Evolutionary conservation across 1,140 invertebrate genomes (phyloP), one percentile per base, ranked within the genome.

Genomic region (Conopomorpha cramerella): DNA sequence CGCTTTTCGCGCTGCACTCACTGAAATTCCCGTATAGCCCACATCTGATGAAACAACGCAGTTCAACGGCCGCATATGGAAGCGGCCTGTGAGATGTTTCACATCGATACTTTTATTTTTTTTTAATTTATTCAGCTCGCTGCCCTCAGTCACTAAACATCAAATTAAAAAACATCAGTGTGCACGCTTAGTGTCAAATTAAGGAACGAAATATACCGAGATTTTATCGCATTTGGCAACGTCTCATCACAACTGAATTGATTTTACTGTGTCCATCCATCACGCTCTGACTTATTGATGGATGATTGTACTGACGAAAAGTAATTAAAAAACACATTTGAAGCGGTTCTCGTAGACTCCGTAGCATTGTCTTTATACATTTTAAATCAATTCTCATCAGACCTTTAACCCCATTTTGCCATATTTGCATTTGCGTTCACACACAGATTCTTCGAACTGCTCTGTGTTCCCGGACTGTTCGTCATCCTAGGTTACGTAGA

Each of bases 241-340:
- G 60, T 51, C 55, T 66, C 61, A 71, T 67, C 64, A 61, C 39
- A 45, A 43, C 48, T 45, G 44, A 64, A 71, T 71, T 65, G 59
- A 63, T 64, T 71, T 64, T 59, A 56, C 51, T 37, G 48, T 44
- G n/a, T 41, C 39, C 47, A 52, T 64, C 55, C 65, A 74, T 74
- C 55, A 74, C 65, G 71, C 65, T 44, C 44, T 62, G 64, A 66
- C 62, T 73, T 55, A 59, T 67, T 70, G 70, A 71, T 74, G 62
- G 49, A 74, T 71, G 60, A 64, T 59, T 58, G 51, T 52, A 63
- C 63, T 64, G 65, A 71, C 56, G 51, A 49, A 55, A 49, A 51
- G 55, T 66, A 66, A 70, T 70, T 70, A 70, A 66, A 66, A 46
- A 67, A 61, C n/a, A n/a, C n/a, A n/a, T n/a, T n/a, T n/a, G n/a